Evolutionary conservation across 2,113 vertebrate genomes (phyloP).

Genomic region (Paradoxurus hermaphroditus): DNA sequence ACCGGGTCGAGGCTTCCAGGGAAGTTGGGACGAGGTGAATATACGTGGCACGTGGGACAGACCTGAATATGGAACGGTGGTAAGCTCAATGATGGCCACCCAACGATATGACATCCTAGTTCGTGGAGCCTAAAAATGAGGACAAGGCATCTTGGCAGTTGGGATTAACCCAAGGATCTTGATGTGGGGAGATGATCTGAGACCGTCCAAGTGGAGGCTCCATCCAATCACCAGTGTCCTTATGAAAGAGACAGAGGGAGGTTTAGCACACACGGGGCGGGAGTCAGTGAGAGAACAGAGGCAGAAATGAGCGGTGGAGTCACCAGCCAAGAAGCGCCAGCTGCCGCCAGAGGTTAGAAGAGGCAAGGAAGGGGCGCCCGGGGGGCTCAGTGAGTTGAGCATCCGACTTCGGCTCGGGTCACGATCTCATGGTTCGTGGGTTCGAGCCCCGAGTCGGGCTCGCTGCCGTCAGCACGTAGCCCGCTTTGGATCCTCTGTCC

Average conservation of each 20-base stretch:
- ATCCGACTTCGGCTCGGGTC: too few relatives aligned
- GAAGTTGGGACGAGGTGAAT: rapidly evolving
- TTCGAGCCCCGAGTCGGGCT: too few relatives aligned
- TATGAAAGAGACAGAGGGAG: not conserved
- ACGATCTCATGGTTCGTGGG: too few relatives aligned
- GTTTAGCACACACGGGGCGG: not conserved
- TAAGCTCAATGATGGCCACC: not conserved
- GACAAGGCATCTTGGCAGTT: not conserved
- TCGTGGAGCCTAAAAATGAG: not conserved
- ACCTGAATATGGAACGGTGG: rapidly evolving
- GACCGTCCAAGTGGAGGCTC: not conserved
- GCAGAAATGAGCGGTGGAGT: not conserved
- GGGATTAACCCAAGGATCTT: not conserved
- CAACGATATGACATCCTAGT: not conserved
- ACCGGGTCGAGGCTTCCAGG: not conserved
- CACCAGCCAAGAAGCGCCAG: not conserved
- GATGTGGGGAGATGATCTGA: not conserved
- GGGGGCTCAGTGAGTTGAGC: too few relatives aligned
- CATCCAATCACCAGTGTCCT: not conserved
- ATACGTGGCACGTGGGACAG: rapidly evolving
- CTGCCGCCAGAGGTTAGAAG: not conserved
- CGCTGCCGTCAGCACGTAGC: too few relatives aligned
- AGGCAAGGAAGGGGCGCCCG: too few relatives aligned
- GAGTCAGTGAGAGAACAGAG: not conserved
- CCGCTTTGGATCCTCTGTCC: too few relatives aligned